phyloP scores from a whole-genome alignment of 2,797 vertebrate species.

The Acipenser transmontanus region DNA sequence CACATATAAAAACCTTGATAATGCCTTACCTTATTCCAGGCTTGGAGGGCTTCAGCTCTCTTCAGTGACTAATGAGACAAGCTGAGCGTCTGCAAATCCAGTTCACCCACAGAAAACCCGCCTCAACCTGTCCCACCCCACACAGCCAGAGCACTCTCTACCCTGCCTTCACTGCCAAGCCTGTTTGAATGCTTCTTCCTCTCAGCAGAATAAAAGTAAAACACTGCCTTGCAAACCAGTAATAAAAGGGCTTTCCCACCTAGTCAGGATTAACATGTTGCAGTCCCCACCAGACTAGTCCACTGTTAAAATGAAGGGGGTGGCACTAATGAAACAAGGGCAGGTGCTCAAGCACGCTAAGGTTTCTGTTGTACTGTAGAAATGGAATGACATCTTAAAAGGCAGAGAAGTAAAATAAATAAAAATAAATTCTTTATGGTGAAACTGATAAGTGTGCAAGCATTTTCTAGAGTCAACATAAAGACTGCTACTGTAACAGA shows the following conservation, averaged over 20 bases:
- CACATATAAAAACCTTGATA: neutral
- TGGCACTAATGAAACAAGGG: neutral
- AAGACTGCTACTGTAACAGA: too few species aligned
- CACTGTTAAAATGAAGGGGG: conserved; percentile 1
- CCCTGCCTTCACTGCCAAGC: neutral
- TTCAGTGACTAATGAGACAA: neutral
- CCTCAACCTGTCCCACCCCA: neutral
- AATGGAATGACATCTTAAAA: too few species aligned
- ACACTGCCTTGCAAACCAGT: neutral
- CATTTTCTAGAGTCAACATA: too few species aligned
- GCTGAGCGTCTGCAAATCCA: neutral
- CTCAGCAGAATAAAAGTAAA: neutral
- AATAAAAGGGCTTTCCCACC: conserved; percentile 3
- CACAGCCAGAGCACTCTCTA: neutral
- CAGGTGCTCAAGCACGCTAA: neutral
- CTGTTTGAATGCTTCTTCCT: neutral
- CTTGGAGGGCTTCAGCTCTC: neutral
- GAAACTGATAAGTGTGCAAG: too few species aligned
- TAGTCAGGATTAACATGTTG: conserved; percentile 1
- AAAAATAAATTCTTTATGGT: too few species aligned
- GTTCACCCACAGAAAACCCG: neutral
- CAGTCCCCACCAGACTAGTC: neutral
- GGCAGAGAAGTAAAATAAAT: too few species aligned
- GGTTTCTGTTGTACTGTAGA: neutral
- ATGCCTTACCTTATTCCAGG: conserved; percentile 3